phyloP scores from a whole-genome alignment of 1,140 invertebrate species.

The Aphelinus certus region DNA sequence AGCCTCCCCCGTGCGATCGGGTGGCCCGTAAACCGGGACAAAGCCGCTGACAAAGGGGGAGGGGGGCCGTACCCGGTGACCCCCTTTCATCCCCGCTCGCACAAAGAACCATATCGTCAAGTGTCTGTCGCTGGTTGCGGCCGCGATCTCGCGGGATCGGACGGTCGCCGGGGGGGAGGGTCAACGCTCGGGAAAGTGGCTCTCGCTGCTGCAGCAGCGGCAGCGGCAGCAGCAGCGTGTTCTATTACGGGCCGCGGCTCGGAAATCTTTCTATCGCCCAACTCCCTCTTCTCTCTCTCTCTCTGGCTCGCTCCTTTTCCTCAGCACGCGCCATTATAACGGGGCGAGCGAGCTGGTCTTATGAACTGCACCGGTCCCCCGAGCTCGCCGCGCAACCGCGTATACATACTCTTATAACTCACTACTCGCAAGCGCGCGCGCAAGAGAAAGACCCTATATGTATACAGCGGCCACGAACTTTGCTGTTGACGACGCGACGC shows the following conservation, averaged over 20 bases:
- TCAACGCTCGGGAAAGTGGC: conserved; percentile 62
- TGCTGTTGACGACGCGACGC: not conserved
- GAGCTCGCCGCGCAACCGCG: no score
- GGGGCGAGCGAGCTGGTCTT: conserved; percentile 9
- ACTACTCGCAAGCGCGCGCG: not conserved
- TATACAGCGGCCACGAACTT: not conserved
- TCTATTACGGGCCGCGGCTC: conserved; percentile 47
- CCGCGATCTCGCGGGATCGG: conserved; percentile 45
- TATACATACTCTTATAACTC: conserved; percentile 7
- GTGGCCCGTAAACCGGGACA: no score
- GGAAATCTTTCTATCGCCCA: not conserved
- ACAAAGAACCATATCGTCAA: conserved; percentile 18
- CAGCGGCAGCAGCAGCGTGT: conserved; percentile 44
- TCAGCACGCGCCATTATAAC: conserved; percentile 49
- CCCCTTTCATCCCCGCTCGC: no score
- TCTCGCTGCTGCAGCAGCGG: conserved; percentile 41
- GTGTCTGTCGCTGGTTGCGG: no score
- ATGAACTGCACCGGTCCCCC: no score
- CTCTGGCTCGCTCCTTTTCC: conserved; percentile 32
- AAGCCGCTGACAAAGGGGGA: no score
- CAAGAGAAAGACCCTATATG: no score
- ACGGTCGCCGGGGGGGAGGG: conserved; percentile 35
- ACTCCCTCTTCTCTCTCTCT: not conserved
- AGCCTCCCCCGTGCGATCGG: no score
- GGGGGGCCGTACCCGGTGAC: no score